Evolutionary conservation across 1,140 invertebrate genomes (phyloP), one percentile per base, ranked within the genome.

Genomic region (Heterodera carotae): DNA sequence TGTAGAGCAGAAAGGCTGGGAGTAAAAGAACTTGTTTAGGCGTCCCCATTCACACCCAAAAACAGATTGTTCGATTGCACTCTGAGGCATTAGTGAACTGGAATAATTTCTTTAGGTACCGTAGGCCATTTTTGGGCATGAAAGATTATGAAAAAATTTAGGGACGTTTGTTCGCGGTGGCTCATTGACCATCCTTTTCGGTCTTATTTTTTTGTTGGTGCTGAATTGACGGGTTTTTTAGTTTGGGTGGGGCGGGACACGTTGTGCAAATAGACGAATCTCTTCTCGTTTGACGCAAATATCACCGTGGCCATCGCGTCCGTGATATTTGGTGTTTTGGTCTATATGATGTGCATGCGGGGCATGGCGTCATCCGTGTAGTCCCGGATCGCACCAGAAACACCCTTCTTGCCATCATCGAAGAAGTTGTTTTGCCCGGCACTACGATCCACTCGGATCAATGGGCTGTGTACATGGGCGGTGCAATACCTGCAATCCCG

Each of bases 111-210:
- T 67, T 2, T 67, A 33, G 66, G 36, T n/a, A n/a, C n/a, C n/a
- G n/a, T n/a, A n/a, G n/a, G n/a, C n/a, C n/a, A n/a, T n/a, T n/a
- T n/a, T n/a, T n/a, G n/a, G n/a, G n/a, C n/a, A n/a, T n/a, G n/a
- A n/a, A n/a, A n/a, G n/a, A n/a, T n/a, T n/a, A n/a, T n/a, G n/a
- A n/a, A n/a, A n/a, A n/a, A n/a, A n/a, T 67, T 2, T 67, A 33
- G 66, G 36, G 66, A 67, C 25, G 36, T 67, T 22, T 67, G 66
- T 67, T 22, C 15, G 12, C 66, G 66, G 18, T 67, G n/a, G 66
- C 25, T 67, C 2, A 15, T 67, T 22, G 66, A 15, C 18, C 66
- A 67, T 25, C 66, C 66, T 2, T 22, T 67, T n/a, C 33, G 66
- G 66, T 67, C 15, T 67, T 22, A 15, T 67, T 67, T 67, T 22